Percentiles rank a stretch among this genome's conserved stretches.
Evolutionary conservation across 2,797 vertebrate species (phyloP).

Genomic region (Schizopygopsis pylzovi): DNA sequence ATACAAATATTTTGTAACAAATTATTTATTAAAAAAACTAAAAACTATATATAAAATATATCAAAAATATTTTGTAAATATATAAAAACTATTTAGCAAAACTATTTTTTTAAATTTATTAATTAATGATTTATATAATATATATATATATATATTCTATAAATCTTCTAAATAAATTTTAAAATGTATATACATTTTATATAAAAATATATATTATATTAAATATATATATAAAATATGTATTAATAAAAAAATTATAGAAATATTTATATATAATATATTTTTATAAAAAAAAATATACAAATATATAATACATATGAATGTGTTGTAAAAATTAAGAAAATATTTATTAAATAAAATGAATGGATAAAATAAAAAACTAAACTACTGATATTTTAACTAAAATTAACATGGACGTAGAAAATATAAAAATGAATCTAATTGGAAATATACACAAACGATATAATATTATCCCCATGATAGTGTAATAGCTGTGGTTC

Average conservation of each 20-base stretch:
- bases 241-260: too few species aligned
- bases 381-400: background rate
- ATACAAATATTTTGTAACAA: background rate
- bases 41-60: background rate
- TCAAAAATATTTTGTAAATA: background rate
- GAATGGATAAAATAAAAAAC: background rate
- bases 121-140: background rate
- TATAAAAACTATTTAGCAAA: background rate
- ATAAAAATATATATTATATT: too few species aligned
- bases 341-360: background rate
- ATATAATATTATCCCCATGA: background rate
- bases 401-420: too few species aligned
- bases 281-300: too few species aligned
- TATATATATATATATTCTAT: too few species aligned
- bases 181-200: too few species aligned
- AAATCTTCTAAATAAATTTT: too few species aligned
- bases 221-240: background rate
- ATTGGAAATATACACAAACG: background rate
- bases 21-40: background rate
- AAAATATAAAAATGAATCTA: background rate
- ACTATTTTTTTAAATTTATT: too few species aligned
- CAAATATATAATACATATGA: too few species aligned
- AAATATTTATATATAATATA: too few species aligned
- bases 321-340: too few species aligned
- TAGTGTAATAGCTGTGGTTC: too few species aligned